A percentile compares a stretch with the other conserved stretches of the same genome.
Conservation (phyloP, 2,113 vertebrate species). For the Monopterus albus region DNA sequence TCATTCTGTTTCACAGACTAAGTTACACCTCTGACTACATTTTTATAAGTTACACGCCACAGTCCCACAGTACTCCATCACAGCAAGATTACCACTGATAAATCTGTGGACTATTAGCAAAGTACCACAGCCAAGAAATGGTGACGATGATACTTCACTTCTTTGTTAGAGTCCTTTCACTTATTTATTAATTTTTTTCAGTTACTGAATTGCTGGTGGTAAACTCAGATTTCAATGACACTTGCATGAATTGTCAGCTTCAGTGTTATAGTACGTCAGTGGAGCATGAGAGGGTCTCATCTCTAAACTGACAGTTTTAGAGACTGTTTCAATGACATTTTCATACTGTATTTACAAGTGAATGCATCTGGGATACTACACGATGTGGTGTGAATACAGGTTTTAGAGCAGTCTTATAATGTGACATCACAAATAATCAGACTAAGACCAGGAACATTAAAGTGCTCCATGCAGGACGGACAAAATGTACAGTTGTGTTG, state of each 20-base stretch:
- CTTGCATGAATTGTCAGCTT: slow-evolving; percentile 17
- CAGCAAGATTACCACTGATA: slow-evolving; percentile 46
- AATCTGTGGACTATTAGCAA: slow-evolving; percentile 26
- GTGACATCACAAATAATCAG: slow-evolving; percentile 70
- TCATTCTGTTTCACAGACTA: slow-evolving; percentile 66
- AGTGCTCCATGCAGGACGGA: slow-evolving; percentile 84
- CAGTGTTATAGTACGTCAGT: slow-evolving; percentile 16
- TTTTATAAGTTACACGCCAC: slow-evolving; percentile 65
- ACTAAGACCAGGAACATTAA: slow-evolving; percentile 79
- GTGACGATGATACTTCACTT: slow-evolving; percentile 17
- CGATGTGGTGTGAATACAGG: slow-evolving; percentile 45
- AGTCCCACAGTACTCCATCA: slow-evolving; percentile 60
- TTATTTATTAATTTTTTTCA: neutral
- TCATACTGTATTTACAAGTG: slow-evolving; percentile 66
- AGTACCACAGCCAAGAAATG: slow-evolving; percentile 31
- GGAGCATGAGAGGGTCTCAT: slow-evolving; percentile 16
- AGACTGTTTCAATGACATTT: slow-evolving; percentile 22
- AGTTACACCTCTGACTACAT: slow-evolving; percentile 67
- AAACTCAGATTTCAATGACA: slow-evolving; percentile 5
- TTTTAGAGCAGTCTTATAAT: slow-evolving; percentile 60
- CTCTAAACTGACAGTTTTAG: slow-evolving; percentile 9
- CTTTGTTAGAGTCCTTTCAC: slow-evolving; percentile 9
- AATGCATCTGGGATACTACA: slow-evolving; percentile 31
- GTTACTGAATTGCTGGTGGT: slow-evolving; percentile 24
- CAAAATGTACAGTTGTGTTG: slow-evolving; percentile 71